Evolutionary conservation across 2,797 vertebrate genomes (phyloP).

Genomic region (Podargus strigoides): DNA sequence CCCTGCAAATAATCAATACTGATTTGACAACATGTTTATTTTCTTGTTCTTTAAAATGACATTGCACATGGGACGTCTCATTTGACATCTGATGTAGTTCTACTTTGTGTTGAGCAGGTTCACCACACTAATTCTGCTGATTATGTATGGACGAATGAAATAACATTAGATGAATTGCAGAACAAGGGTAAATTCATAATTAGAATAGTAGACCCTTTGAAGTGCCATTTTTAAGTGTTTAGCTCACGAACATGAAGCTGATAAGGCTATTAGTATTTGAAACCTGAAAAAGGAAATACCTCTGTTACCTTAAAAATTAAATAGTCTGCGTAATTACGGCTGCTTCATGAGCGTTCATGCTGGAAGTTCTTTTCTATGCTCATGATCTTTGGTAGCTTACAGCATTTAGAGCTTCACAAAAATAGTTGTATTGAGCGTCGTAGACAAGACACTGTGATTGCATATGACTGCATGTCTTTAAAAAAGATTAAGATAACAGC

Average conservation of each 20-base stretch:
- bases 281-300: background rate
- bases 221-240: background rate
- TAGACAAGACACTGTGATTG: slow-evolving; percentile 60
- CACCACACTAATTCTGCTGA: background rate
- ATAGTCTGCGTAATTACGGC: background rate
- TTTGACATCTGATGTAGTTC: background rate
- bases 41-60: background rate
- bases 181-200: background rate
- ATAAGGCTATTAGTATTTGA: background rate
- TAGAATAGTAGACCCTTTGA: background rate
- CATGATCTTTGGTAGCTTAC: background rate
- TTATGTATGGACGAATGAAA: background rate
- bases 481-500: background rate
- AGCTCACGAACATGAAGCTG: background rate
- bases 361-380: background rate
- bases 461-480: slow-evolving; percentile 51
- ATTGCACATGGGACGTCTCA: background rate
- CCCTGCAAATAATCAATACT: background rate
- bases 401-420: slow-evolving; percentile 36
- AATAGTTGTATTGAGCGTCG: slow-evolving; percentile 22
- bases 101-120: background rate
- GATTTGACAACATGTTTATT: background rate
- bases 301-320: background rate
- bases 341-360: background rate
- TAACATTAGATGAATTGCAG: background rate